Conservation (phyloP, 2,113 vertebrate species). For the Condylura cristata region DNA sequence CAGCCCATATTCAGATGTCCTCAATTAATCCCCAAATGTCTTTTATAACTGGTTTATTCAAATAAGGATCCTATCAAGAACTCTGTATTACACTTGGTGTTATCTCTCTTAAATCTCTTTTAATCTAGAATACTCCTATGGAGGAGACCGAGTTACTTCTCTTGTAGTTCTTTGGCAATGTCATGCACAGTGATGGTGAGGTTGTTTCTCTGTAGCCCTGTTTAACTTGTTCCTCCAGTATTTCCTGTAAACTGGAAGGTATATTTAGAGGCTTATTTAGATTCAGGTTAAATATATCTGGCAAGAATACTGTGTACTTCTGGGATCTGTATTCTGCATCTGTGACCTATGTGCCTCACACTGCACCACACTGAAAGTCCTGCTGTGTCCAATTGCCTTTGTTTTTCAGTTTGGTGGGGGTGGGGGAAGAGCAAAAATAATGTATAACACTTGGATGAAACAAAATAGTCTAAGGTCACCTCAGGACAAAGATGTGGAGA, state of each 20-base stretch:
- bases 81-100: not conserved
- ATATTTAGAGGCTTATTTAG: constrained; percentile 46
- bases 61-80: constrained; percentile 1
- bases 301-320: not conserved
- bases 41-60: constrained; percentile 24
- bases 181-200: not conserved
- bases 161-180: not conserved
- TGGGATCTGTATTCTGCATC: not conserved
- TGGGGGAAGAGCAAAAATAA: not conserved
- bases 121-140: constrained; percentile 22
- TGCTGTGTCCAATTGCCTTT: not conserved
- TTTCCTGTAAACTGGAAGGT: constrained; percentile 55
- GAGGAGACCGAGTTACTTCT: constrained; percentile 7
- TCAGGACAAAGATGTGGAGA: not conserved
- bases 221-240: constrained; percentile 55
- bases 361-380: not conserved
- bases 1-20: not conserved
- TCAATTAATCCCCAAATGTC: not conserved
- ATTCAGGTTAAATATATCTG: constrained; percentile 28
- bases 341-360: not conserved
- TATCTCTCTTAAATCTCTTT: constrained; percentile 28
- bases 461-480: constrained; percentile 9
- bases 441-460: not conserved
- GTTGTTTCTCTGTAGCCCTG: not conserved
- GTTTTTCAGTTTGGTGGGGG: not conserved